Evolutionary conservation across 2,888 invertebrate genomes (phyloP).

Genomic region (Papilio elwesi): DNA sequence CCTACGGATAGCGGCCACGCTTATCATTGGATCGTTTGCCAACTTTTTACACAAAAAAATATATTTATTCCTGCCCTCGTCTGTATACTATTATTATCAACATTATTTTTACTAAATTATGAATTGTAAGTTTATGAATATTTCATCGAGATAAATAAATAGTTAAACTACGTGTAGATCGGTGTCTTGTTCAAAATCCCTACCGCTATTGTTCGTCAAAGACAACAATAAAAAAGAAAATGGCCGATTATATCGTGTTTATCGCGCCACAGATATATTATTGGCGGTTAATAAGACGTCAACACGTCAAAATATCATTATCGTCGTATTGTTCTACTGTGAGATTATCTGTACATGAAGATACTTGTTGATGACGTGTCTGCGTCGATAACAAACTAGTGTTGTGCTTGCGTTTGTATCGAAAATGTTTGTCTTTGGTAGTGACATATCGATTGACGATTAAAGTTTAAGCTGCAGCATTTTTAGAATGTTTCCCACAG

Average conservation of each 20-base stretch:
- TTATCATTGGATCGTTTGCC: too few relatives aligned
- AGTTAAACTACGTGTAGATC: background rate
- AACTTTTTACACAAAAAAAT: too few relatives aligned
- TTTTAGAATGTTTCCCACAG: too few relatives aligned
- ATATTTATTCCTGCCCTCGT: too few relatives aligned
- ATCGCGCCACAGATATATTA: constrained; percentile 43
- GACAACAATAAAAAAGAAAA: constrained; percentile 41
- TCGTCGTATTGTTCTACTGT: constrained; percentile 53
- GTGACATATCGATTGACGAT: background rate
- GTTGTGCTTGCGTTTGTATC: constrained; percentile 10
- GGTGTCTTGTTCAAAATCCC: constrained; percentile 17
- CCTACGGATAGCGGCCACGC: too few relatives aligned
- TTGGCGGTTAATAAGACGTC: constrained; percentile 64
- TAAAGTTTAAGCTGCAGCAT: too few relatives aligned
- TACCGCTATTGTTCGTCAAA: constrained; percentile 23
- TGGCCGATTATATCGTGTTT: constrained; percentile 43
- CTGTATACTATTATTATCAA: too few relatives aligned
- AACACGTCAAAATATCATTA: constrained; percentile 67
- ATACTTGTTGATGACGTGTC: constrained; percentile 42
- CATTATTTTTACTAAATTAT: too few relatives aligned
- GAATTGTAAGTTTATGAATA: background rate
- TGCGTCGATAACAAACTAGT: constrained; percentile 37
- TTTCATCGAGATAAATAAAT: background rate
- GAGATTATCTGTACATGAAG: constrained; percentile 48
- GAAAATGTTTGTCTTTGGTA: too few relatives aligned